These are phyloP conservation scores for Clostera curtula DNA, from an alignment of 2,888 invertebrate genomes.

Conservation along the genomic window DNA sequence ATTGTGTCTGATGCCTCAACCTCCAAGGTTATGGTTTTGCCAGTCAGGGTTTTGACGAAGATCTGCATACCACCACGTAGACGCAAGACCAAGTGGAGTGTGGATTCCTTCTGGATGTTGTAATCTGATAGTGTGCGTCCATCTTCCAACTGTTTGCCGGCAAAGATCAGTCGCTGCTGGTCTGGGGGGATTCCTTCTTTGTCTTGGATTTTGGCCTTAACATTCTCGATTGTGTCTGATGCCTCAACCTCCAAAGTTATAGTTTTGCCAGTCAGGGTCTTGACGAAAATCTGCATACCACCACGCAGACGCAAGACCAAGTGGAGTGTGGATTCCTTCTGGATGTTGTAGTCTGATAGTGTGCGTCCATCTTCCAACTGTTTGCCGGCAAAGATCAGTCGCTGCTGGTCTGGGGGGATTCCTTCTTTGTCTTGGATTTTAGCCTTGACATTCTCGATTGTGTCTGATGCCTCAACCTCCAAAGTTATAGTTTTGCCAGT, in stretches of 20 bases:
- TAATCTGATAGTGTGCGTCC: slow-evolving; percentile 13
- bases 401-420: slow-evolving; percentile 19
- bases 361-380: slow-evolving; percentile 18
- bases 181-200: slow-evolving; percentile 21
- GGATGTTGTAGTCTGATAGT: slow-evolving; percentile 13
- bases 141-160: slow-evolving; percentile 19
- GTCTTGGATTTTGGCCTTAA: slow-evolving; percentile 18
- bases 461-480: slow-evolving; percentile 16
- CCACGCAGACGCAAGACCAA: slow-evolving; percentile 17
- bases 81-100: slow-evolving; percentile 12
- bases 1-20: slow-evolving; percentile 19
- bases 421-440: slow-evolving; percentile 22
- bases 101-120: slow-evolving; percentile 19
- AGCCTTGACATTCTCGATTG: slow-evolving; percentile 18
- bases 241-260: slow-evolving; percentile 15
- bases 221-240: slow-evolving; percentile 19
- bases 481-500: slow-evolving; percentile 19
- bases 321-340: slow-evolving; percentile 16
- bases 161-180: slow-evolving; percentile 19
- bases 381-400: slow-evolving; percentile 19
- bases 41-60: slow-evolving; percentile 17
- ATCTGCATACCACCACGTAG: slow-evolving; percentile 22
- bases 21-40: slow-evolving; percentile 15
- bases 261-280: slow-evolving; percentile 17
- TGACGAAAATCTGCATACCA: slow-evolving; percentile 22